Conservation (phyloP, 2,888 invertebrate species). For the Tiliacea citrago region DNA sequence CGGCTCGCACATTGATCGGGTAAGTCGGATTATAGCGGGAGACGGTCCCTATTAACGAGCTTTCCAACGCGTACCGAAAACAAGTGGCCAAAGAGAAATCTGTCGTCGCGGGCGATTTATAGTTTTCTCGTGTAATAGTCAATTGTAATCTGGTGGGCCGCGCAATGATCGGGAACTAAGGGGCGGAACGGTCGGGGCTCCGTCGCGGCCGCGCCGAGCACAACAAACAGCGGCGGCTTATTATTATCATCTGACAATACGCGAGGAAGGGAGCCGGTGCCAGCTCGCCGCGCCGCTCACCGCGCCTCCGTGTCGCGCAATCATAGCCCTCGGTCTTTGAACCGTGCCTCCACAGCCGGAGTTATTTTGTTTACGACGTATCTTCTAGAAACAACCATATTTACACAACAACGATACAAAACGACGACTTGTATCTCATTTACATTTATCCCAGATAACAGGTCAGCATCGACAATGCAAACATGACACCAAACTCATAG, state of each 20-base stretch:
- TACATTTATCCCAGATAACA: constrained; percentile 1
- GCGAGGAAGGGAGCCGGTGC: constrained; percentile 63
- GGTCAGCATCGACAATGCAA: constrained; percentile 9
- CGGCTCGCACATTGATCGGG: constrained; percentile 87
- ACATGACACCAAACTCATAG: constrained; percentile 6
- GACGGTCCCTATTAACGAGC: constrained; percentile 42
- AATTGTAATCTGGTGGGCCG: constrained; percentile 63
- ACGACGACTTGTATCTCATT: constrained; percentile 2
- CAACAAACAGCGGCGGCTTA: constrained; percentile 66
- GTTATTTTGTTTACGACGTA: constrained; percentile 77
- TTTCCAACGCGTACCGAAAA: constrained; percentile 59
- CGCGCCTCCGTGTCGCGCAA: constrained; percentile 66
- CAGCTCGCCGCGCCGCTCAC: constrained; percentile 64
- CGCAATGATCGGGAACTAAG: constrained; percentile 46
- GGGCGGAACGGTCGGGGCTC: constrained; percentile 38
- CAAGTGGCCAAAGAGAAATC: constrained; percentile 68
- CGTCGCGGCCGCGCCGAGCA: constrained; percentile 42
- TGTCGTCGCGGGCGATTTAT: constrained; percentile 63
- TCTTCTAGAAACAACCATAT: constrained; percentile 71
- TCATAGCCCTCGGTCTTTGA: constrained; percentile 82
- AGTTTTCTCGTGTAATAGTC: constrained; percentile 52
- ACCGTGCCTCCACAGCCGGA: constrained; percentile 73
- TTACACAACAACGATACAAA: constrained; percentile 44
- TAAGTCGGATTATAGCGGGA: constrained; percentile 74
- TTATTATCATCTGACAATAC: constrained; percentile 69